phyloP scores from a whole-genome alignment of 2,888 invertebrate genomes.

The Pollenia amentaria region DNA sequence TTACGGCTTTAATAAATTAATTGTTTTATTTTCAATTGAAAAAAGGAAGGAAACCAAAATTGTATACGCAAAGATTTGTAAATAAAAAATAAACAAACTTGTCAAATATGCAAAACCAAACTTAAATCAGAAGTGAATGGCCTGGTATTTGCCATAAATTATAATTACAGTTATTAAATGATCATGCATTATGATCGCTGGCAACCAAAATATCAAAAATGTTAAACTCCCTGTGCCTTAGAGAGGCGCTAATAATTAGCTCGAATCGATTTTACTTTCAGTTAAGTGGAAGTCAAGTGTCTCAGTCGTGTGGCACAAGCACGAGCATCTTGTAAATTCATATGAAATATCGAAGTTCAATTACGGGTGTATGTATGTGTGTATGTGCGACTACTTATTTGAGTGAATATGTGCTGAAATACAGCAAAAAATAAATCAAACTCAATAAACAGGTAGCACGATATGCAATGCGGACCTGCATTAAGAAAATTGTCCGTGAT shows the following conservation, averaged over 20 bases:
- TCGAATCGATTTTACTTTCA: conserved; percentile 42
- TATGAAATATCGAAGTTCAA: not conserved
- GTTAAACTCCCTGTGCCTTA: conserved; percentile 6
- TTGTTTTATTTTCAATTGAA: too few species aligned
- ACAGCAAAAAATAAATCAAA: not conserved
- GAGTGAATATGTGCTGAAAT: not conserved
- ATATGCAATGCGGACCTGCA: conserved; percentile 1
- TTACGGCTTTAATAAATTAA: too few species aligned
- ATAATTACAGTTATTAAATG: conserved; percentile 66
- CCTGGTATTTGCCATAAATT: conserved; percentile 31
- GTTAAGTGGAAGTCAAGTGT: conserved; percentile 45
- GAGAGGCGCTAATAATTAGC: conserved; percentile 68
- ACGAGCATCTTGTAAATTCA: conserved; percentile 36
- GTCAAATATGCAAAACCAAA: not conserved
- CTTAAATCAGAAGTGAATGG: conserved; percentile 15
- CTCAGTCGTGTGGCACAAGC: conserved; percentile 71
- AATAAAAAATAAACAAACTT: not conserved
- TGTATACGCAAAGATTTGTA: not conserved
- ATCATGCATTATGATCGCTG: conserved; percentile 50
- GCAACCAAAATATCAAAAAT: conserved; percentile 11
- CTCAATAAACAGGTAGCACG: conserved; percentile 37
- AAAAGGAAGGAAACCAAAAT: not conserved
- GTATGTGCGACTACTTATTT: not conserved
- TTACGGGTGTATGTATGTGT: not conserved
- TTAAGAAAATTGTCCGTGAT: conserved; percentile 56